A percentile compares a stretch with the other conserved stretches of the same genome.
These are phyloP conservation scores for Tillus elongatus DNA, from an alignment of 2,888 invertebrate genomes.

Conservation along the genomic window DNA sequence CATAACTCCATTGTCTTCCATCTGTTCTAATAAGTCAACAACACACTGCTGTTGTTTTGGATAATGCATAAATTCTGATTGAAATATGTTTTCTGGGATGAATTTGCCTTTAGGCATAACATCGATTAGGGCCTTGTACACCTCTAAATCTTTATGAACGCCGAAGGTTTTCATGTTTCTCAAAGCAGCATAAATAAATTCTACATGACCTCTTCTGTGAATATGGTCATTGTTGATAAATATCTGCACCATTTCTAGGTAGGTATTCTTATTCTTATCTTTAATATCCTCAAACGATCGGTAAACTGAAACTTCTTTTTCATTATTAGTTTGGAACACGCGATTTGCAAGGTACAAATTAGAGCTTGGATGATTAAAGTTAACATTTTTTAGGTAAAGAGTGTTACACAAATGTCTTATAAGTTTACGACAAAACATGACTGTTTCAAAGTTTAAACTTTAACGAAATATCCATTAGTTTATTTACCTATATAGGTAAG, in stretches of 20 bases:
- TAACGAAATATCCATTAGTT: no score
- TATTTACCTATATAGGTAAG: no score
- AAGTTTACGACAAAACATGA: no score
- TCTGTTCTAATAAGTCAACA: constrained; percentile 82
- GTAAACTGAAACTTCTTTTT: constrained; percentile 39
- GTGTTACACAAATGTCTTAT: no score
- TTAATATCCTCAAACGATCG: constrained; percentile 46
- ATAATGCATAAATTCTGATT: constrained; percentile 87
- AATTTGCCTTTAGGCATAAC: constrained; percentile 84
- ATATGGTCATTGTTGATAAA: constrained; percentile 57
- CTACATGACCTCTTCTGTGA: constrained; percentile 77
- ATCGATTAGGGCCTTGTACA: constrained; percentile 77
- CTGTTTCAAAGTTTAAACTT: no score
- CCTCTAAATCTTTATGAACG: constrained; percentile 76
- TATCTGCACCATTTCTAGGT: constrained; percentile 63
- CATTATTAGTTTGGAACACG: no score
- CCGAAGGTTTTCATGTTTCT: constrained; percentile 83
- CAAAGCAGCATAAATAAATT: constrained; percentile 87
- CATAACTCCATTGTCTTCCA: constrained; percentile 88
- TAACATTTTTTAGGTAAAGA: no score
- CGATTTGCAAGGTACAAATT: no score
- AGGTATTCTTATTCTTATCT: constrained; percentile 57
- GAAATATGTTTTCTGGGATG: constrained; percentile 71
- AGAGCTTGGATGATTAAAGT: no score
- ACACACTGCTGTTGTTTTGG: constrained; percentile 93